These are phyloP conservation scores for Aphis gossypii DNA, from an alignment of 1,140 invertebrate species.

Conservation along the genomic window DNA sequence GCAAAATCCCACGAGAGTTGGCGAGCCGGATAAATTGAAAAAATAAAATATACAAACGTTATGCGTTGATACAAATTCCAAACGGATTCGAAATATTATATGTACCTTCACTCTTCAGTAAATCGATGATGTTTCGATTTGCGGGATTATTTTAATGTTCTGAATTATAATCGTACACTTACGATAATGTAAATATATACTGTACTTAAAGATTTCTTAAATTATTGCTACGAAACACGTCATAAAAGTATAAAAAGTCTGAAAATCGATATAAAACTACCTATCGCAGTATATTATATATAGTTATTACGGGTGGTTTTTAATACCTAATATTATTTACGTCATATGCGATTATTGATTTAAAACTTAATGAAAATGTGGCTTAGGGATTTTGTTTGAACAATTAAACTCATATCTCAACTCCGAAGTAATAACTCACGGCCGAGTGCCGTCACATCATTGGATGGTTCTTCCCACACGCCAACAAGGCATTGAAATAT, in stretches of 20 bases:
- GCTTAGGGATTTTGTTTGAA: not conserved
- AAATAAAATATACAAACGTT: constrained; percentile 1
- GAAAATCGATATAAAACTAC: not conserved
- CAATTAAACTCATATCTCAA: not conserved
- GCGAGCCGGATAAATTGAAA: not conserved
- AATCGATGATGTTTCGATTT: not conserved
- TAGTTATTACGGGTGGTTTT: not conserved
- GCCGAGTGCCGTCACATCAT: not conserved
- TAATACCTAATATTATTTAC: not conserved
- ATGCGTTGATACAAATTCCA: not conserved
- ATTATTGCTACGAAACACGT: not conserved
- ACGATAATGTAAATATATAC: not conserved
- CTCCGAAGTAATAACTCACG: not conserved
- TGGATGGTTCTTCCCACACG: too few relatives aligned
- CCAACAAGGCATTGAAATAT: not conserved
- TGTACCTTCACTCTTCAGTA: not conserved
- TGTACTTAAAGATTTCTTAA: not conserved
- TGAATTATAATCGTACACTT: not conserved
- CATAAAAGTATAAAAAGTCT: not conserved
- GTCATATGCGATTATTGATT: not conserved
- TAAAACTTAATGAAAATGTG: not conserved
- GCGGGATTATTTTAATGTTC: not conserved
- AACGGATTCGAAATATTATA: not conserved
- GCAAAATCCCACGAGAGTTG: not conserved
- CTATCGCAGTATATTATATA: not conserved